Evolutionary conservation across 2,888 invertebrate genomes (phyloP).

Genomic region (Hydroisotoma schaefferi): DNA sequence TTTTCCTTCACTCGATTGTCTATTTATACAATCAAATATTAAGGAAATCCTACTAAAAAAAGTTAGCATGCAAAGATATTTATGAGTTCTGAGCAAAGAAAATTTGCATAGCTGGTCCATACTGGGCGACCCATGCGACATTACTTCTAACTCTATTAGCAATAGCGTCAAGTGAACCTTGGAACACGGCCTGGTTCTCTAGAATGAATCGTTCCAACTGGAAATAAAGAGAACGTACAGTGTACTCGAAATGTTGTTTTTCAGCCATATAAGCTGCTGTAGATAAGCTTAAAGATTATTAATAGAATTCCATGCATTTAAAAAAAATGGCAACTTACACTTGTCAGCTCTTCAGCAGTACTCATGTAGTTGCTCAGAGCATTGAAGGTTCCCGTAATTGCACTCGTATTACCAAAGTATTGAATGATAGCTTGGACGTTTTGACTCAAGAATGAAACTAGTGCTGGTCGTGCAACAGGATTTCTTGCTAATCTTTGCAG

Average conservation of each 20-base stretch:
- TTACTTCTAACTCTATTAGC: slow-evolving; percentile 17
- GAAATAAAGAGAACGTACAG: not conserved
- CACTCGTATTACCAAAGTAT: slow-evolving; percentile 10
- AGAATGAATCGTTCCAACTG: slow-evolving; percentile 21
- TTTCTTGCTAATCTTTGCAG: slow-evolving; percentile 15
- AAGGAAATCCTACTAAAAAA: not conserved
- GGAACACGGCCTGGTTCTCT: slow-evolving; percentile 9
- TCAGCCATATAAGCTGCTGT: not conserved
- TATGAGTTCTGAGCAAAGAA: slow-evolving; percentile 18
- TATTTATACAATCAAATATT: no score
- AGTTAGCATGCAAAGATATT: not conserved
- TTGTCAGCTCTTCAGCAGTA: slow-evolving; percentile 13
- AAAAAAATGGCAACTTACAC: slow-evolving; percentile 12
- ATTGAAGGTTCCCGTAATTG: slow-evolving; percentile 8
- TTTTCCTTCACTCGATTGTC: no score
- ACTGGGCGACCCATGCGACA: slow-evolving; percentile 23
- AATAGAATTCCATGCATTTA: not conserved
- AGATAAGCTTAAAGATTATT: not conserved
- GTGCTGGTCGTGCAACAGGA: slow-evolving; percentile 7
- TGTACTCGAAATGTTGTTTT: not conserved
- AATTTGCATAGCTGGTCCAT: slow-evolving; percentile 22
- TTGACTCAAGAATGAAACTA: slow-evolving; percentile 15
- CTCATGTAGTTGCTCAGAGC: slow-evolving; percentile 14
- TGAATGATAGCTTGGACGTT: slow-evolving; percentile 12
- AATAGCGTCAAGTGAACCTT: slow-evolving; percentile 2